Evolutionary conservation across 2,797 vertebrate genomes (phyloP).

Genomic region (Galagoides demidoff): DNA sequence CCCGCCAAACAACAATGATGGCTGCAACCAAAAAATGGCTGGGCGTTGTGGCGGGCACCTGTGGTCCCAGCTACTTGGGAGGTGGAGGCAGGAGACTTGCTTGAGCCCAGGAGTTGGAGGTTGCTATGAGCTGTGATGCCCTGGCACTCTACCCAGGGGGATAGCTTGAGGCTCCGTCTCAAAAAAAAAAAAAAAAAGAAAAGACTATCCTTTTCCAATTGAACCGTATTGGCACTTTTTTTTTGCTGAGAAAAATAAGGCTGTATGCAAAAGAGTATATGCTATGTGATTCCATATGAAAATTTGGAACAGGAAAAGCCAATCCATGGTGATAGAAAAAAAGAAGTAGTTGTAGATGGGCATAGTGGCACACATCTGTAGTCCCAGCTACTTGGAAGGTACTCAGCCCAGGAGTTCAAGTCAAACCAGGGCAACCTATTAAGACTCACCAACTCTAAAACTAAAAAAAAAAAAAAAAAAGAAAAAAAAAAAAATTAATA

Average conservation of each 20-base stretch:
- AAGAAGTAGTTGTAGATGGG: background rate
- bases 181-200: too few relatives aligned
- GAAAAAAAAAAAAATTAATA: background rate
- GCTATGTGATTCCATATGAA: background rate
- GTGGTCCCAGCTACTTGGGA: too few relatives aligned
- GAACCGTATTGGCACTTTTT: background rate
- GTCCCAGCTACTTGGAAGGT: background rate
- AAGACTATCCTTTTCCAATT: background rate
- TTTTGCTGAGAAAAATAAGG: background rate
- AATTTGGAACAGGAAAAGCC: background rate
- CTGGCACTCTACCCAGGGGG: too few relatives aligned
- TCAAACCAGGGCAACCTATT: background rate
- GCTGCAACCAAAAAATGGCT: too few relatives aligned
- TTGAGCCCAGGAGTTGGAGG: too few relatives aligned
- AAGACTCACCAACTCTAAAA: background rate
- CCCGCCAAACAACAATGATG: too few relatives aligned
- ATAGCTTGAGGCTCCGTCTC: too few relatives aligned
- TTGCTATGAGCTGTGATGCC: too few relatives aligned
- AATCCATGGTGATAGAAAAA: background rate
- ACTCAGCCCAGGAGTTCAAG: background rate
- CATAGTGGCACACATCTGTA: background rate
- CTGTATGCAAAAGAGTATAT: background rate
- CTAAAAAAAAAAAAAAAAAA: background rate
- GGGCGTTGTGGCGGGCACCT: too few relatives aligned
- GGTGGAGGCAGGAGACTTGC: too few relatives aligned